These are phyloP conservation scores for Patella caerulea DNA, from an alignment of 2,888 invertebrate species.

Conservation along the genomic window DNA sequence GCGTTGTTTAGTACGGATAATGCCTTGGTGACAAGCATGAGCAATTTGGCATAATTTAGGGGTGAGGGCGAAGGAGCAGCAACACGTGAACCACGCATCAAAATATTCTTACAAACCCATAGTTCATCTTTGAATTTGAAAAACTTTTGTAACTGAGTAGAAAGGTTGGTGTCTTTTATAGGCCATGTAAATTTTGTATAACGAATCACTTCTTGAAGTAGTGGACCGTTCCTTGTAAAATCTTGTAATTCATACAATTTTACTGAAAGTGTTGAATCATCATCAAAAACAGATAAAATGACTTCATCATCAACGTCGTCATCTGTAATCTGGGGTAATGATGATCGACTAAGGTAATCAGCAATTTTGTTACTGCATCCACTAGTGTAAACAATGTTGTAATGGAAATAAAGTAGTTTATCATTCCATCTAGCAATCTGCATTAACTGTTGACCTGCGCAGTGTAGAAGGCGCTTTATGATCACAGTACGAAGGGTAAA, in stretches of 20 bases:
- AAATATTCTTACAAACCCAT: constrained; percentile 42
- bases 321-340: neutral
- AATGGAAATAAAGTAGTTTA: neutral
- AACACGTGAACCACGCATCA: constrained; percentile 40
- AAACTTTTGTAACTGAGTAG: constrained; percentile 25
- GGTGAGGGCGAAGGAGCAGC: neutral
- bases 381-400: neutral
- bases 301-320: neutral
- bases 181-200: neutral
- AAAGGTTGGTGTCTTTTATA: neutral
- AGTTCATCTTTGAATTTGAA: constrained; percentile 32
- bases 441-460: neutral
- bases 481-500: neutral
- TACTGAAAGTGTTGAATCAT: neutral
- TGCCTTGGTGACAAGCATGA: constrained; percentile 50
- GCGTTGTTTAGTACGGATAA: constrained; percentile 47
- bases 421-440: neutral
- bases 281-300: neutral
- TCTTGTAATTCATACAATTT: neutral
- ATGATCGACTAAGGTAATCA: neutral
- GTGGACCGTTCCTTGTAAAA: neutral
- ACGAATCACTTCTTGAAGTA: neutral
- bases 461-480: neutral
- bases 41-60: constrained; percentile 38
- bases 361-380: neutral